Base-by-base conservation (phyloP, 2,113 vertebrate genomes). In the Alethe diademata region DNA sequence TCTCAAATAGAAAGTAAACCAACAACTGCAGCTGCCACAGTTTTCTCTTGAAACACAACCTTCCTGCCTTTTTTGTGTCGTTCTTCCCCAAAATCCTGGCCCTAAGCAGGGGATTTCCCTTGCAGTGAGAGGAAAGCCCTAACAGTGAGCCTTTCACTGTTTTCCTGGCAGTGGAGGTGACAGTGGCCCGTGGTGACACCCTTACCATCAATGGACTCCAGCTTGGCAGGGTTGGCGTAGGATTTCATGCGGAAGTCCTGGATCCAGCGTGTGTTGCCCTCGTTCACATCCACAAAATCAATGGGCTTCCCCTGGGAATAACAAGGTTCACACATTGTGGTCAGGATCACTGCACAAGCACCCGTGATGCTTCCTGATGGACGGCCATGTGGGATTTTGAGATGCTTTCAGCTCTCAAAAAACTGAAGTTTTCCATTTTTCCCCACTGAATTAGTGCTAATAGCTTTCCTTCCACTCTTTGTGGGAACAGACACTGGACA, bases 161-260 rank as follows among this genome's bases (percentile, higher is more conserved):
- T 35, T n/a, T n/a, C 40, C 43, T 45, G 38, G 5, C 3, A 38
- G 23, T 0, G 23, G 43, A 15, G n/a, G 2, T 14, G 40, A 12
- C 19, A n/a, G 58, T 8, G 23, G 36, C 36, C 36, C 0, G 0
- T 19, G 40, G 71, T 3, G 38, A 60, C 65, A 53, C 29, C 11
- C 74, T 97, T 94, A 99, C 98, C 98, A 17, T 99, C 98, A 4
- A 99, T 99, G 14, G 99, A 99, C 96, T 99, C 99, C 51, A 99
- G 94, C 96, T 99, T 99, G 90, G 99, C 99, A 0, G 99, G 99
- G 90, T 75, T 99, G 29, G 99, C 98, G 0, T 99, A 99, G 2
- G 99, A 98, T 92, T 99, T 99, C 73, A 98, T 96, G 11, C 98
- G 98, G 78, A 99, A 99, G 96, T 99, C 99, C 95, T 99, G 99